Conservation (phyloP, 2,113 vertebrate genomes). For the Machaerirhynchus nigripectus region DNA sequence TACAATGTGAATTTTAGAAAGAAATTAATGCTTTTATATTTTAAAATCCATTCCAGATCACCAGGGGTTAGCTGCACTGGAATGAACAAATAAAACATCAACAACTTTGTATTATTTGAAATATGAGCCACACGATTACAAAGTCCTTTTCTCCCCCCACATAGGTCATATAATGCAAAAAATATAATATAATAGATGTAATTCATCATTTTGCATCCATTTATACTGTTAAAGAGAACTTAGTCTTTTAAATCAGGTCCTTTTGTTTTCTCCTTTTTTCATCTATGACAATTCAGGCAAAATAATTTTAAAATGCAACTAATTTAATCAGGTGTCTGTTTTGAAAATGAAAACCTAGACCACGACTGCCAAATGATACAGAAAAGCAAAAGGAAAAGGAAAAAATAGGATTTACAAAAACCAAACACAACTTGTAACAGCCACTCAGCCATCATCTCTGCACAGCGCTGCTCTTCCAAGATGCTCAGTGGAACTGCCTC, state of each 20-base stretch:
- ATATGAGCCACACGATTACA: neutral
- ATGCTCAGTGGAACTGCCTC: slow-evolving; percentile 63
- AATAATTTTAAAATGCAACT: neutral
- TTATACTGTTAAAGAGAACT: neutral
- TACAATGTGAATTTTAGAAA: neutral
- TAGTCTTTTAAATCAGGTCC: slow-evolving; percentile 1
- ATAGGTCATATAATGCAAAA: neutral
- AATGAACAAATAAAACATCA: slow-evolving; percentile 35
- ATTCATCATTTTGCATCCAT: neutral
- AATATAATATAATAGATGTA: neutral
- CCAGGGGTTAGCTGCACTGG: neutral
- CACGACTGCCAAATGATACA: neutral
- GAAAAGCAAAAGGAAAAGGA: neutral
- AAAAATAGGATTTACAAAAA: neutral
- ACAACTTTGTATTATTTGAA: neutral
- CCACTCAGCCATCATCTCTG: slow-evolving; percentile 66
- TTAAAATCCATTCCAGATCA: slow-evolving; percentile 22
- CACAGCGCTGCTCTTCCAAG: slow-evolving; percentile 71
- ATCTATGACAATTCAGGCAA: neutral
- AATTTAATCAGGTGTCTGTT: neutral
- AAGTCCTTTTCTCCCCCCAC: neutral
- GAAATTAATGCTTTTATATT: neutral
- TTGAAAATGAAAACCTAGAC: neutral
- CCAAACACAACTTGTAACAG: slow-evolving; percentile 74
- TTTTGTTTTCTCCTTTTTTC: slow-evolving; percentile 4